Evolutionary conservation across 92 coral and sea anemone species (phyloP).

Genomic region (Actinostola sp.): DNA sequence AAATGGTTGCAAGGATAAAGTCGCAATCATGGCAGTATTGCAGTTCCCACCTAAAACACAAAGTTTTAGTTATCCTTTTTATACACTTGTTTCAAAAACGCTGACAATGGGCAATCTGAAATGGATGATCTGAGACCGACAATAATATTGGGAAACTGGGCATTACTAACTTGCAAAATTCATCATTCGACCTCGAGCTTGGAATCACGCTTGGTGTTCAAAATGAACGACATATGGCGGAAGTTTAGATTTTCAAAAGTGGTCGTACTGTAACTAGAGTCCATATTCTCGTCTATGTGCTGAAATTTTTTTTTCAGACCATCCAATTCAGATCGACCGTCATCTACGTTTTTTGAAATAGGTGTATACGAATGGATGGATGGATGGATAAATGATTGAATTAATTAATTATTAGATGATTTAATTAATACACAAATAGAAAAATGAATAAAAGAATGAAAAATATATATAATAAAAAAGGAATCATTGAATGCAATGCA

Average conservation of each 20-base stretch:
- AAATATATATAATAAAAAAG: neutral
- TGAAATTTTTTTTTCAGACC: no score
- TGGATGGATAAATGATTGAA: neutral
- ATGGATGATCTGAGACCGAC: neutral
- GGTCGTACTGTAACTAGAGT: no score
- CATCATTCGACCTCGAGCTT: no score
- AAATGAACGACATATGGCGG: no score
- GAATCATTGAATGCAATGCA: neutral
- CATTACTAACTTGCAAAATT: no score
- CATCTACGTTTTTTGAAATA: neutral
- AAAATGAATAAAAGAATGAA: neutral
- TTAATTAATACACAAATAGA: neutral
- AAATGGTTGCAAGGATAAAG: slow-evolving; percentile 44
- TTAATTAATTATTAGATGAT: neutral
- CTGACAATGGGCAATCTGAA: neutral
- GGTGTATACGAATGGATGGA: neutral
- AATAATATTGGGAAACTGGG: neutral
- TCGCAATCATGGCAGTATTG: slow-evolving; percentile 67
- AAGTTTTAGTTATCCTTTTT: neutral
- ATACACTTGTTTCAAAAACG: no score
- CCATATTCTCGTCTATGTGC: no score
- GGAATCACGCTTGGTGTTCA: no score
- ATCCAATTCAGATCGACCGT: no score
- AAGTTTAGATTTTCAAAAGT: no score
- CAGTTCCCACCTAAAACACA: slow-evolving; percentile 62